Conservation (phyloP, 2,888 invertebrate genomes). For the Bibio marci region DNA sequence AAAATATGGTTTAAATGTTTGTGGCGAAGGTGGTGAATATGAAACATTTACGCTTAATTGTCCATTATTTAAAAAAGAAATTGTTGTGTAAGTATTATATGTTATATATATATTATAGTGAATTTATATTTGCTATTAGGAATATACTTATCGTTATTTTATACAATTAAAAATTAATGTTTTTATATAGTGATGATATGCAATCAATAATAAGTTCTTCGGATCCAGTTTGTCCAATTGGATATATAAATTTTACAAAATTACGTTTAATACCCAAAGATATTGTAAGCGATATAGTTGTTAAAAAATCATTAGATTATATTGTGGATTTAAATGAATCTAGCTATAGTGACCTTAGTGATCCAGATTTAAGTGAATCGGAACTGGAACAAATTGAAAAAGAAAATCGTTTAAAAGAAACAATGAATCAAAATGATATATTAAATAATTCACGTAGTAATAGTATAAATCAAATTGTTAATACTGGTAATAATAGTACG, state of each 20-base stretch:
- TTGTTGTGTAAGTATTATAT: slow-evolving; percentile 61
- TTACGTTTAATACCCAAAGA: slow-evolving; percentile 58
- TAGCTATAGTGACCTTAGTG: slow-evolving; percentile 45
- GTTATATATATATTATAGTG: slow-evolving; percentile 2
- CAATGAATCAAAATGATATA: slow-evolving; percentile 26
- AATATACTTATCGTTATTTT: slow-evolving; percentile 6
- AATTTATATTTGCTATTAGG: slow-evolving; percentile 6
- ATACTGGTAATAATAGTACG: slow-evolving; percentile 2
- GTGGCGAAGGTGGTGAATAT: slow-evolving; percentile 98
- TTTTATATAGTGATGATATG: slow-evolving; percentile 70
- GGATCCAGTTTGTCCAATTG: slow-evolving; percentile 88
- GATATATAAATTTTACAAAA: slow-evolving; percentile 76
- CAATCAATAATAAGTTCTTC: slow-evolving; percentile 79
- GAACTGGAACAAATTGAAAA: slow-evolving; percentile 42
- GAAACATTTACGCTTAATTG: slow-evolving; percentile 97
- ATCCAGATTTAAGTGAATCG: slow-evolving; percentile 43
- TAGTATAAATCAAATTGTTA: slow-evolving; percentile 3
- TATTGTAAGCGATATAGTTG: slow-evolving; percentile 23
- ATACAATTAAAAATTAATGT: slow-evolving; percentile 18
- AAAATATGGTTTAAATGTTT: slow-evolving; percentile 87
- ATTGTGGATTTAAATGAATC: slow-evolving; percentile 43
- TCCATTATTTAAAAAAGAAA: slow-evolving; percentile 79
- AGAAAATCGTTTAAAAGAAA: slow-evolving; percentile 27
- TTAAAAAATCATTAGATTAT: slow-evolving; percentile 42
- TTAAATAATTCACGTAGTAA: slow-evolving; percentile 23